phyloP scores from a whole-genome alignment of 2,888 invertebrate species.

The Lithophane leautieri region DNA sequence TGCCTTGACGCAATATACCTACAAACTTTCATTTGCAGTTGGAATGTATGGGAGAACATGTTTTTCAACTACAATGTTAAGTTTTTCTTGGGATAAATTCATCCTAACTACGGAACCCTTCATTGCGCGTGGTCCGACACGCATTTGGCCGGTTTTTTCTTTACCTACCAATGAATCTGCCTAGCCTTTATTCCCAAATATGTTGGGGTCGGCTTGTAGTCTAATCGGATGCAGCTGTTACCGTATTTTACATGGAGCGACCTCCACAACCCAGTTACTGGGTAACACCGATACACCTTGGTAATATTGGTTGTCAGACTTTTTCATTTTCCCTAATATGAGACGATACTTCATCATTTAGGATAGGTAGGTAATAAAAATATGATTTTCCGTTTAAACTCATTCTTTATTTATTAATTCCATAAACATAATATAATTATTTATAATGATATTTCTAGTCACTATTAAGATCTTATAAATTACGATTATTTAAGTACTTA shows the following conservation, averaged over 20 bases:
- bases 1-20: background rate
- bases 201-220: too few relatives aligned
- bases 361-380: background rate
- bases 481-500: constrained; percentile 81
- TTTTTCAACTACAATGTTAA: too few relatives aligned
- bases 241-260: background rate
- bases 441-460: constrained; percentile 81
- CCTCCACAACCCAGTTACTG: background rate
- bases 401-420: constrained; percentile 85
- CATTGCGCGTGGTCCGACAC: too few relatives aligned
- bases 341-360: background rate
- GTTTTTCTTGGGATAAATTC: too few relatives aligned
- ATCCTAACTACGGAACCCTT: too few relatives aligned
- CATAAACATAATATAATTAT: constrained; percentile 83
- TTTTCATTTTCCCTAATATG: background rate
- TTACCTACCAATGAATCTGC: too few relatives aligned
- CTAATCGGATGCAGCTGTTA: too few relatives aligned
- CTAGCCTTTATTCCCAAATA: too few relatives aligned
- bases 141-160: too few relatives aligned
- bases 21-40: too few relatives aligned
- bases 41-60: too few relatives aligned
- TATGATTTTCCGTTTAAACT: constrained; percentile 70
- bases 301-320: background rate
- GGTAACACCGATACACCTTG: background rate
- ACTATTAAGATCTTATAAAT: constrained; percentile 82